These are phyloP conservation scores for Xiphophorus maculatus DNA, from an alignment of 2,113 vertebrate species.

Conservation along the genomic window DNA sequence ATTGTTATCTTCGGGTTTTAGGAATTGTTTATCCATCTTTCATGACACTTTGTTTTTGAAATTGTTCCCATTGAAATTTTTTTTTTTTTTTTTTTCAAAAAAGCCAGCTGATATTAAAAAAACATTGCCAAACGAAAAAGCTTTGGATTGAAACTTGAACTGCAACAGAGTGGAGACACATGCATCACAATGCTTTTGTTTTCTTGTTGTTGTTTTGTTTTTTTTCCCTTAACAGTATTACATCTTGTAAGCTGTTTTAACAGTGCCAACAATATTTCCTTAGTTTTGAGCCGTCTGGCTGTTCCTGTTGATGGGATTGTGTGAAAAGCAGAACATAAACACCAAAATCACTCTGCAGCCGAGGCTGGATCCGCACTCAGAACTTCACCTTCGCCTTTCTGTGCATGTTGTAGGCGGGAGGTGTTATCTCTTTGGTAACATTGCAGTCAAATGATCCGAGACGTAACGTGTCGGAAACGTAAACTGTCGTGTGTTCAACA, in stretches of 20 bases:
- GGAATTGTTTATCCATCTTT: slow-evolving; percentile 60
- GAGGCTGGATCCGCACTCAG: slow-evolving; percentile 25
- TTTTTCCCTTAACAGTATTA: slow-evolving; percentile 18
- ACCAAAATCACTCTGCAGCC: slow-evolving; percentile 47
- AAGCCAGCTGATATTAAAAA: slow-evolving; percentile 73
- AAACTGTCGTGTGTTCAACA: not conserved
- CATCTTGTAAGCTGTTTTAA: slow-evolving; percentile 20
- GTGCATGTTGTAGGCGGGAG: not conserved
- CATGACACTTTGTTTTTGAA: slow-evolving; percentile 61
- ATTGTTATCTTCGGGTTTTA: slow-evolving; percentile 65
- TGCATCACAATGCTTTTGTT: slow-evolving; percentile 37
- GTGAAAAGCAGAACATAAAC: slow-evolving; percentile 37
- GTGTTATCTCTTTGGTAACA: slow-evolving; percentile 19
- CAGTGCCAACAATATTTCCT: slow-evolving; percentile 51
- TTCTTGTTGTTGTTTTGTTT: not conserved
- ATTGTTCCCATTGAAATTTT: slow-evolving; percentile 41
- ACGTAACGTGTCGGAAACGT: slow-evolving; percentile 7
- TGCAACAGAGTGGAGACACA: slow-evolving; percentile 54
- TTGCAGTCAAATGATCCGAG: slow-evolving; percentile 16
- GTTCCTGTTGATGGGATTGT: slow-evolving; percentile 24
- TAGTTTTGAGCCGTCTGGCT: slow-evolving; percentile 15
- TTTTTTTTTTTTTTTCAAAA: not conserved
- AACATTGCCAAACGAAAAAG: slow-evolving; percentile 77
- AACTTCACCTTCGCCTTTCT: slow-evolving; percentile 25
- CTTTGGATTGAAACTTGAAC: slow-evolving; percentile 82